Base-by-base conservation (phyloP, 2,797 vertebrate genomes). In the Sciurus vulgaris region DNA sequence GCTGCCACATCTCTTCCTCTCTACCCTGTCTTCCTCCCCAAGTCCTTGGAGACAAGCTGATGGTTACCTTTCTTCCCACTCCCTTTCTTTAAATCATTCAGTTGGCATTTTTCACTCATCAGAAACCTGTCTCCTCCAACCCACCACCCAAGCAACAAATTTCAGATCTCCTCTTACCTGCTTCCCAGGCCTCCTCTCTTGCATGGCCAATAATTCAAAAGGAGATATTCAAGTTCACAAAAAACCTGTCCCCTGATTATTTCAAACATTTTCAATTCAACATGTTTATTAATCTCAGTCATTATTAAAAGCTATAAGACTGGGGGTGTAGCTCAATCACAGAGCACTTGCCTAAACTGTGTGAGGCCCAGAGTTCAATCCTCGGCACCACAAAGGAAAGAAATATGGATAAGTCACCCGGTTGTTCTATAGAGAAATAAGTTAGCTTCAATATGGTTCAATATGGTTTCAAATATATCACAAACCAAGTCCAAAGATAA, bases 81-180 rank as follows among this genome's bases (percentile, higher is more conserved):
- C 41, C 22, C 28, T 90, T 67, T 81, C 87, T 87, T 92, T 65
- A 65, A 88, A 89, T 59, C 7, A 20, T 41, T 82, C n/a, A 79
- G 22, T 33, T 92, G 78, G n/a, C 5, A 26, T 88, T 95, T 97
- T 89, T 33, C 28, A 78, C 18, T 17, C 30, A 88, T 22, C 33
- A 96, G 74, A 94, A 95, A 83, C 44, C 35, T 41, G 65, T n/a
- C 11, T 30, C 26, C 30, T 15, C n/a, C 4, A 56, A 28, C 17
- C 14, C 14, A 33, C 30, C 14, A 15, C 1, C 5, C 22, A 54
- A 74, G 35, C 38, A 92, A 41, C 2, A 24, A 87, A 47, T 69
- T 49, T 77, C 72, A 56, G 28, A 47, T 79, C 51, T 44, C 73
- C 47, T 74, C 2, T 41, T 73, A 5, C 61, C 41, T 28, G 30